These are phyloP conservation scores for Aix galericulata DNA, from an alignment of 2,113 vertebrate genomes.

Conservation along the genomic window DNA sequence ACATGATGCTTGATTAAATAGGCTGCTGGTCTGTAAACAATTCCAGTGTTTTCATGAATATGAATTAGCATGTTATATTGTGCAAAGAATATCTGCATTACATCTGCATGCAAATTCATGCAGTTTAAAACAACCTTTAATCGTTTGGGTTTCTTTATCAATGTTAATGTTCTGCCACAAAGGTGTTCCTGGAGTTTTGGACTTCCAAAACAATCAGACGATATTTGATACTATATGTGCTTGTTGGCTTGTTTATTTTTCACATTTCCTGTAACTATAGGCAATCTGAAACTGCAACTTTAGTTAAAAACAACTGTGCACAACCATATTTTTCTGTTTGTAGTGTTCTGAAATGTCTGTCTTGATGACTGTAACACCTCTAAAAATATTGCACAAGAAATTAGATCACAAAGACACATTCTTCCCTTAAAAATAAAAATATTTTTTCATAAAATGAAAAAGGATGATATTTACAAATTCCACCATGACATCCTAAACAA, in stretches of 20 bases:
- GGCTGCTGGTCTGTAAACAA: not conserved
- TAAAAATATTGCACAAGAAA: not conserved
- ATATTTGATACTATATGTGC: not conserved
- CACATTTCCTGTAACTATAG: not conserved
- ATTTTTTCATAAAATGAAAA: not conserved
- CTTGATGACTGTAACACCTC: not conserved
- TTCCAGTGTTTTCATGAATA: not conserved
- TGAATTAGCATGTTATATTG: not conserved
- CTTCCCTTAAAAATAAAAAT: not conserved
- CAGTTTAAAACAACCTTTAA: not conserved
- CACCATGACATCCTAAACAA: not conserved
- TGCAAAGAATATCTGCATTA: not conserved
- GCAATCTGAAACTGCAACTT: not conserved
- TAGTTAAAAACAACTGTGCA: not conserved
- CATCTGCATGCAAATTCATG: not conserved
- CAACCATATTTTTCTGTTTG: not conserved
- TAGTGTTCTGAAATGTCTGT: not conserved
- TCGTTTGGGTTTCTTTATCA: not conserved
- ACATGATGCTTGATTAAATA: not conserved
- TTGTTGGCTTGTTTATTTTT: not conserved
- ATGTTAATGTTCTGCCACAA: not conserved
- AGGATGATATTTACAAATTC: not conserved
- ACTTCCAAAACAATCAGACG: rapidly evolving
- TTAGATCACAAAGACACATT: not conserved
- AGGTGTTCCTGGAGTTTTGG: not conserved